phyloP scores from a whole-genome alignment of 2,797 vertebrate genomes.

The Lepilemur septentrionalis region DNA sequence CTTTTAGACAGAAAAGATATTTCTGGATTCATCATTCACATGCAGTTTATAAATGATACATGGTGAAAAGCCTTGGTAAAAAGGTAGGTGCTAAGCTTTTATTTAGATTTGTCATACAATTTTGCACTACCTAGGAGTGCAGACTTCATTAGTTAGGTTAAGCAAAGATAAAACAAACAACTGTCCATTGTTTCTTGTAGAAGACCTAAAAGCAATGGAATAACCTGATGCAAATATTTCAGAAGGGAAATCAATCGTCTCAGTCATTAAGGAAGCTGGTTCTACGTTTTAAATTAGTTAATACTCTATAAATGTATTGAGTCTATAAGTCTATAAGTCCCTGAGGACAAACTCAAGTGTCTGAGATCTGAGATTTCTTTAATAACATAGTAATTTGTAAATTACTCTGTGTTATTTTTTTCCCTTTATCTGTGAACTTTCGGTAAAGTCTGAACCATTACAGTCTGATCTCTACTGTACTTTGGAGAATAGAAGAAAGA shows the following conservation, averaged over 20 bases:
- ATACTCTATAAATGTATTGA: neutral
- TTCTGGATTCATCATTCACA: neutral
- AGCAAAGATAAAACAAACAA: neutral
- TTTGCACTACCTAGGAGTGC: rapidly evolving
- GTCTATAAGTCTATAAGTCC: no score
- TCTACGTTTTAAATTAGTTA: neutral
- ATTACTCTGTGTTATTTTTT: neutral
- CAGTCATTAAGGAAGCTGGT: neutral
- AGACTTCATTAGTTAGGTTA: neutral
- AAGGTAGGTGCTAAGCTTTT: neutral
- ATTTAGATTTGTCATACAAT: neutral
- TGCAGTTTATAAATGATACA: neutral
- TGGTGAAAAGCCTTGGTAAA: neutral
- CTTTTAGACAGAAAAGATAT: neutral
- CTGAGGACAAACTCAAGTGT: neutral
- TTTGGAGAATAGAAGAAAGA: neutral
- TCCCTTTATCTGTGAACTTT: neutral
- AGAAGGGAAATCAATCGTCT: neutral
- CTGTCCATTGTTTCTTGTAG: neutral
- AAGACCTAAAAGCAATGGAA: neutral
- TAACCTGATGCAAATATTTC: neutral
- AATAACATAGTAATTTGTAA: neutral
- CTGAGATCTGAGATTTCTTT: neutral
- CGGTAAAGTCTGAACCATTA: neutral
- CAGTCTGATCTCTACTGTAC: neutral